These are phyloP conservation scores for Salvelinus alpinus DNA, from an alignment of 2,113 vertebrate genomes.

Conservation along the genomic window DNA sequence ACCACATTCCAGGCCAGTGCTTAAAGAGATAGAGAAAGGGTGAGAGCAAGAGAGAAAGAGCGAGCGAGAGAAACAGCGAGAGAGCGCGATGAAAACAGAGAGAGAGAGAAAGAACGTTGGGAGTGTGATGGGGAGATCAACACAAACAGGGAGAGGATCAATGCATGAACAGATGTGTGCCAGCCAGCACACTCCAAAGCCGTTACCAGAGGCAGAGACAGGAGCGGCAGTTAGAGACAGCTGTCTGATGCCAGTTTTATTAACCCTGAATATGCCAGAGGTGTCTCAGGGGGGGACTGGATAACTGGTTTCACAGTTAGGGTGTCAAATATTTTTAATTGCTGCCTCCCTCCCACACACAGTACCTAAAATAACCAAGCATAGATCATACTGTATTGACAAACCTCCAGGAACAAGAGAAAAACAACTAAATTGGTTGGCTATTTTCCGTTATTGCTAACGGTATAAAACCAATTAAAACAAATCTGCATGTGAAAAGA, in stretches of 20 bases:
- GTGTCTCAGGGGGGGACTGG: background rate
- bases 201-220: conserved; percentile 29
- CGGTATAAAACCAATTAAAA: too few relatives aligned
- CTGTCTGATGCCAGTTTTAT: background rate
- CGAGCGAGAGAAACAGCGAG: background rate
- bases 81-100: background rate
- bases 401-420: too few relatives aligned
- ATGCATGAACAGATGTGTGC: conserved; percentile 71
- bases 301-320: too few relatives aligned
- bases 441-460: too few relatives aligned
- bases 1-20: conserved; percentile 51
- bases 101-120: background rate
- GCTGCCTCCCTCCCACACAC: too few relatives aligned
- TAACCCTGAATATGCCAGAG: background rate
- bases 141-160: conserved; percentile 64
- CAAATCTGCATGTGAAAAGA: too few relatives aligned
- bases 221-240: conserved; percentile 23
- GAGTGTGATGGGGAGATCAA: background rate
- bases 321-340: too few relatives aligned
- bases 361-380: too few relatives aligned
- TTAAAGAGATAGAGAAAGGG: conserved; percentile 33
- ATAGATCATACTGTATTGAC: too few relatives aligned
- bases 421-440: too few relatives aligned
- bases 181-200: conserved; percentile 37
- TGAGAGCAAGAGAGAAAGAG: background rate